Percentiles rank a stretch among this genome's conserved stretches.
Conservation (phyloP, 2,113 vertebrate genomes). For the Nettapus auritus region DNA sequence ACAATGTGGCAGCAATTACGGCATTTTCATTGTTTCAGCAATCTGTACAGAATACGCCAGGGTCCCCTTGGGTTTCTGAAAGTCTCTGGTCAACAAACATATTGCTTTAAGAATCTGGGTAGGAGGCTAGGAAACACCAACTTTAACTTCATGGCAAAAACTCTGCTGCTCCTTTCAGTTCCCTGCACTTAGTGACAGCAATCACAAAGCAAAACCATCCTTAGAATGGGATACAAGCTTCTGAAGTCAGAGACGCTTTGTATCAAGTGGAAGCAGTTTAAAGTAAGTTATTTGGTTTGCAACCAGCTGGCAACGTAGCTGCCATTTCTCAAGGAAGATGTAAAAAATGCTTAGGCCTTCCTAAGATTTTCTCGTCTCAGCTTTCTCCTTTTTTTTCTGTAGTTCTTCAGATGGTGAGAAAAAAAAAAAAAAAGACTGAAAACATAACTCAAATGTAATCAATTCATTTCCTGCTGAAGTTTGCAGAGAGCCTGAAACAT, state of each 20-base stretch:
- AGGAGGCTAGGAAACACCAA: neutral
- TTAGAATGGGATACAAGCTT: neutral
- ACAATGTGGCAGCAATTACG: constrained; percentile 41
- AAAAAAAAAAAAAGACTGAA: neutral
- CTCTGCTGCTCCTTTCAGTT: neutral
- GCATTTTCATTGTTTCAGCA: constrained; percentile 48
- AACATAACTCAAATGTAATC: neutral
- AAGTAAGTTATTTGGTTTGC: neutral
- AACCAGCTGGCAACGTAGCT: neutral
- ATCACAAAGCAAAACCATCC: neutral
- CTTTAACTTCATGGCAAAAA: neutral
- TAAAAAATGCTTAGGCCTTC: neutral
- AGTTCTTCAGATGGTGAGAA: neutral
- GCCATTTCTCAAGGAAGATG: neutral
- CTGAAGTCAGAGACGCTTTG: neutral
- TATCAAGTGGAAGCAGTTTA: neutral
- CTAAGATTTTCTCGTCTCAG: neutral
- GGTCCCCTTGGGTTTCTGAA: neutral
- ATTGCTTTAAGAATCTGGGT: neutral
- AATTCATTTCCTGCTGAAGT: neutral
- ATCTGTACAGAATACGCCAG: neutral
- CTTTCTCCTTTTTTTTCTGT: neutral
- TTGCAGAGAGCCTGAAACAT: neutral
- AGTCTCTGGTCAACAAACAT: constrained; percentile 11
- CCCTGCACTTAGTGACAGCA: neutral